Base-by-base conservation (phyloP, 2,888 invertebrate species). In the Diploptera punctata region DNA sequence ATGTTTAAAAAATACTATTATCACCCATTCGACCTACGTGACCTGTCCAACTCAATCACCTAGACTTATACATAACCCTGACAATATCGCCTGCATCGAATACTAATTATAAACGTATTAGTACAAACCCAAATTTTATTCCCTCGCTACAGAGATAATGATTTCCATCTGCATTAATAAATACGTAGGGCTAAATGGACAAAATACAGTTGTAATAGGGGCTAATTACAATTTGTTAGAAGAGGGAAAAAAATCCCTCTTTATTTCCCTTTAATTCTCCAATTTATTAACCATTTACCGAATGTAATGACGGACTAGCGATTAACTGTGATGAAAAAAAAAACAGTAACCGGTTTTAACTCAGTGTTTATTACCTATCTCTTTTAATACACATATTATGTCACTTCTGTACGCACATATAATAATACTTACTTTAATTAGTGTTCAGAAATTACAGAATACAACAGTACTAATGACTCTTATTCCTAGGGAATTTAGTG, bases 201-300 rank as follows among this genome's bases (percentile, higher is more conserved):
- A 29, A 57, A 57, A 57, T 57, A 16, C 31, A 1, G 26, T 24
- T 29, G 57, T 57, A 57, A 57, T 57, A 31, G 29, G 57, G 29
- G 5, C 16, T 57, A 57, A 57, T 57, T 57, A 31, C 29, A 57
- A 5, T 57, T 31, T 57, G 24, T 54, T 3, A 26, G 5, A n/a
- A n/a, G n/a, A n/a, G n/a, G 57, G 29, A 52, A 52, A 57, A 29
- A 29, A n/a, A 24, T 29, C n/a, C 18, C n/a, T 57, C n/a, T 57
- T 47, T 47, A 24, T 52, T 21, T 57, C 13, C 7, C 52, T 57
- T 57, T 57, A 31, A 57, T 57, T 57, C 31, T 16, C 24, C 26
- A 29, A 57, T 57, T 57, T 57, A 57, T 57, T 57, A 57, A 57
- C 57, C 57, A 29, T 31, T 57, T 57, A 57, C 57, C 3, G 31